Evolutionary conservation across 2,113 vertebrate genomes (phyloP).

Genomic region (Tamias sibiricus): DNA sequence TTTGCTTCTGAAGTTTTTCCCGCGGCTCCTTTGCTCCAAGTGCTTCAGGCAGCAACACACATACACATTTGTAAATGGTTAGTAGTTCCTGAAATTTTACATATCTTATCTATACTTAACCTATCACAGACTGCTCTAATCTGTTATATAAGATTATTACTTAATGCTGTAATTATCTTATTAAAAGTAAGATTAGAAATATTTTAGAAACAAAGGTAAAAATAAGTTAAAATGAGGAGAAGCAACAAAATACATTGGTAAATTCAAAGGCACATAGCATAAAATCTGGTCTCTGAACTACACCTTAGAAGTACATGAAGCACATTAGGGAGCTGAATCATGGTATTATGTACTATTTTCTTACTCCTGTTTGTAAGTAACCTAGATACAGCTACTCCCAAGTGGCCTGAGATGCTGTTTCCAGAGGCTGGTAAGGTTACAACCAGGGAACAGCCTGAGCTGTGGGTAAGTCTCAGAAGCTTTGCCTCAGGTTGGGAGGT

Average conservation of each 20-base stretch:
- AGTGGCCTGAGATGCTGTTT: not conserved
- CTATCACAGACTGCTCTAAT: not conserved
- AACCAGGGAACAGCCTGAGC: not conserved
- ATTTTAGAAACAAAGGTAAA: constrained; percentile 14
- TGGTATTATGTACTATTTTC: constrained; percentile 2
- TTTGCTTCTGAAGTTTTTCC: too few relatives aligned
- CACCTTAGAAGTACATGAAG: not conserved
- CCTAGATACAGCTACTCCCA: constrained; percentile 2
- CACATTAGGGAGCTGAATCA: not conserved
- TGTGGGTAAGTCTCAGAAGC: not conserved
- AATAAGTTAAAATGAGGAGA: constrained; percentile 16
- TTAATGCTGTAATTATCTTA: constrained; percentile 30
- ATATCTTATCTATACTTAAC: constrained; percentile 11
- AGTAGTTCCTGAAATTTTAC: constrained; percentile 3
- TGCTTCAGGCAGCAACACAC: too few relatives aligned
- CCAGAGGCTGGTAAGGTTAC: not conserved
- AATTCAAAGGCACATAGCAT: not conserved
- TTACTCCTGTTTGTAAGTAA: constrained; percentile 27
- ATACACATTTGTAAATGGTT: not conserved
- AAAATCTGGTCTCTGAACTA: constrained; percentile 4
- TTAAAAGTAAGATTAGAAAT: not conserved
- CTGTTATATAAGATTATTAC: constrained; percentile 12
- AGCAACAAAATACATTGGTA: not conserved
- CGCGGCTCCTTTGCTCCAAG: too few relatives aligned
- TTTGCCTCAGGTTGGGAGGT: not conserved